Evolutionary conservation across 1,140 invertebrate species (phyloP).

Genomic region (Ceratosolen fusciceps): DNA sequence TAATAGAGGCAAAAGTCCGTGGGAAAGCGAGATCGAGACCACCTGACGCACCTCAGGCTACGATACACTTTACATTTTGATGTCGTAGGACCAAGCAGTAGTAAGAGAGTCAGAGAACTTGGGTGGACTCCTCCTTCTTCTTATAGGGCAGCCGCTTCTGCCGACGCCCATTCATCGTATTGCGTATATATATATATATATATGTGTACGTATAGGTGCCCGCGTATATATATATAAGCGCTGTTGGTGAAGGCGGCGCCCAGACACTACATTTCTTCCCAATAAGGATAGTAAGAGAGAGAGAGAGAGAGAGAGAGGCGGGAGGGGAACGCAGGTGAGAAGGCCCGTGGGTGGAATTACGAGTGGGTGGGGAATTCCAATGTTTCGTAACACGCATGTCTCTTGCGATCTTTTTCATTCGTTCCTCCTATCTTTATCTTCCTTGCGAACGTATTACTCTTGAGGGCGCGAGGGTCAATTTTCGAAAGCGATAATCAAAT

Average conservation of each 20-base stretch:
- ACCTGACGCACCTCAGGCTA: slow-evolving; percentile 65
- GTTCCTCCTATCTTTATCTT: not conserved
- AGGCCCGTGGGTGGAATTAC: slow-evolving; percentile 39
- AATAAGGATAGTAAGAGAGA: slow-evolving; percentile 3
- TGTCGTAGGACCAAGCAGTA: slow-evolving; percentile 50
- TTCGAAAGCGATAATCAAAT: slow-evolving; percentile 45
- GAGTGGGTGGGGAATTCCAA: slow-evolving; percentile 4
- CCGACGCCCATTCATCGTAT: not conserved
- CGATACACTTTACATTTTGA: slow-evolving; percentile 61
- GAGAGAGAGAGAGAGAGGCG: not conserved
- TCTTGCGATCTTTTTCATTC: slow-evolving; percentile 18
- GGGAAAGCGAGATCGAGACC: slow-evolving; percentile 66
- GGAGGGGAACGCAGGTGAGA: slow-evolving; percentile 33
- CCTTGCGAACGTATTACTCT: not conserved
- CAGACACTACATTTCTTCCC: slow-evolving; percentile 39
- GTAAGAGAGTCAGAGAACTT: slow-evolving; percentile 2
- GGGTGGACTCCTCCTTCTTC: slow-evolving; percentile 51
- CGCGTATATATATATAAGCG: not conserved
- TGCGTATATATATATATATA: not conserved
- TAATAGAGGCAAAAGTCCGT: slow-evolving; percentile 67
- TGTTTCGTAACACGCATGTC: slow-evolving; percentile 40
- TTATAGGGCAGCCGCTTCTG: slow-evolving; percentile 17
- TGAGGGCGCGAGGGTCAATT: not conserved
- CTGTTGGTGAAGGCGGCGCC: slow-evolving; percentile 34
- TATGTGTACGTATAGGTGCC: not conserved